Conservation (phyloP, 2,113 vertebrate genomes). For the Hippotragus niger region DNA sequence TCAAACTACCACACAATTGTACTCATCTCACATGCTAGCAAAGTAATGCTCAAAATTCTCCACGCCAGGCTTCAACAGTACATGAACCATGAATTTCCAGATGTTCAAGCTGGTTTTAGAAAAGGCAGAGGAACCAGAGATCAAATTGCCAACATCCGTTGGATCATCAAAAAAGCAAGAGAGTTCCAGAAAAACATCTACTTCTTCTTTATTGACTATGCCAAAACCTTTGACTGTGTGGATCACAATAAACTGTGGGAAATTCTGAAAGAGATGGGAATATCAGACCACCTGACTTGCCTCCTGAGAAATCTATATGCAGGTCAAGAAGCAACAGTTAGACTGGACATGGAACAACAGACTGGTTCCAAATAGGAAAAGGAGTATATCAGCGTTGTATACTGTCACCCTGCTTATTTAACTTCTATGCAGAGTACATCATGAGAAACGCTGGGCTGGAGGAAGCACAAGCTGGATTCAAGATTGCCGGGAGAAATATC, state of each 20-base stretch:
- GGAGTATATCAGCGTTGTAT: rapidly evolving
- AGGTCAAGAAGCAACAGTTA: not conserved
- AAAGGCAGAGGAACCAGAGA: not conserved
- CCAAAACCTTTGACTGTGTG: not conserved
- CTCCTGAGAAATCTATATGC: not conserved
- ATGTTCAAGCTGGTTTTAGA: not conserved
- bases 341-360: not conserved
- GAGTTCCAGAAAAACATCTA: not conserved
- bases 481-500: not conserved
- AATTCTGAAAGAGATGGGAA: not conserved
- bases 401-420: not conserved
- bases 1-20: not conserved
- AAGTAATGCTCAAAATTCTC: not conserved
- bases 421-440: not conserved
- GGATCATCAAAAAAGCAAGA: not conserved
- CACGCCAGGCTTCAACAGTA: not conserved
- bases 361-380: not conserved
- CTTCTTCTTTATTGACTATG: not conserved
- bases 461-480: not conserved
- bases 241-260: not conserved
- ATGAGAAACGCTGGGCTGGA: rapidly evolving
- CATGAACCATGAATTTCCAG: not conserved
- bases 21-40: not conserved
- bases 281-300: not conserved
- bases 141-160: not conserved